These are phyloP conservation scores for Ectemnius lituratus DNA, from an alignment of 2,888 invertebrate genomes.

Conservation along the genomic window DNA sequence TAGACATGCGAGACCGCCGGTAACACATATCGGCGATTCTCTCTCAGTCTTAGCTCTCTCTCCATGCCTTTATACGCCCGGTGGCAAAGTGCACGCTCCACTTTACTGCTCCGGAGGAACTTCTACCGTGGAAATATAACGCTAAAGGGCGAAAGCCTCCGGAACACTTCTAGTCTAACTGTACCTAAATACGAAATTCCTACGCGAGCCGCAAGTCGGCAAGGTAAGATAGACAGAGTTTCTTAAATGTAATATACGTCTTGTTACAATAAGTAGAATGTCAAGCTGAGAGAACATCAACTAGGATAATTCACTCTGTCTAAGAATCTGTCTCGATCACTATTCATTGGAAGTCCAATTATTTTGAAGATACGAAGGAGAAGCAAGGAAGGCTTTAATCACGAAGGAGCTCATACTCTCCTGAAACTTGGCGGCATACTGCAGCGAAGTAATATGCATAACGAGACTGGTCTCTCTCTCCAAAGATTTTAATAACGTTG, in stretches of 20 bases:
- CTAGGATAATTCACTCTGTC: too few relatives aligned
- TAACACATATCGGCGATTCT: conserved; percentile 58
- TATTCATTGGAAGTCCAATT: too few relatives aligned
- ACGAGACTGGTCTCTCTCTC: neutral
- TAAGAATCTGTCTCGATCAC: too few relatives aligned
- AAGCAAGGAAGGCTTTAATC: too few relatives aligned
- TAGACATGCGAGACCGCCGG: conserved; percentile 14
- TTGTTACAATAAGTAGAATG: neutral
- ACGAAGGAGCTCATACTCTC: too few relatives aligned
- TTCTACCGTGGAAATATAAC: conserved; percentile 34
- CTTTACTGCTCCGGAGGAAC: conserved; percentile 57
- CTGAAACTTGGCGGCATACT: too few relatives aligned
- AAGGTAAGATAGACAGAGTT: neutral
- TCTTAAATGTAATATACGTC: neutral
- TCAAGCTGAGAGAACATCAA: too few relatives aligned
- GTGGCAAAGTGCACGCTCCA: conserved; percentile 58
- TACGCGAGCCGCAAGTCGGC: neutral
- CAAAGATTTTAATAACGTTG: conserved; percentile 1
- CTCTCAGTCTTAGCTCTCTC: conserved; percentile 40
- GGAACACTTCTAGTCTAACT: neutral
- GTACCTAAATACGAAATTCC: conserved; percentile 1
- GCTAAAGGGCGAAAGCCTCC: conserved; percentile 5
- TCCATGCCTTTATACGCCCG: conserved; percentile 56
- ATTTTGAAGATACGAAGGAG: too few relatives aligned
- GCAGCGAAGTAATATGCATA: too few relatives aligned